Percentiles rank a stretch among this genome's conserved stretches.
These are phyloP conservation scores for Redunca redunca DNA, from an alignment of 2,113 vertebrate species.

Conservation along the genomic window DNA sequence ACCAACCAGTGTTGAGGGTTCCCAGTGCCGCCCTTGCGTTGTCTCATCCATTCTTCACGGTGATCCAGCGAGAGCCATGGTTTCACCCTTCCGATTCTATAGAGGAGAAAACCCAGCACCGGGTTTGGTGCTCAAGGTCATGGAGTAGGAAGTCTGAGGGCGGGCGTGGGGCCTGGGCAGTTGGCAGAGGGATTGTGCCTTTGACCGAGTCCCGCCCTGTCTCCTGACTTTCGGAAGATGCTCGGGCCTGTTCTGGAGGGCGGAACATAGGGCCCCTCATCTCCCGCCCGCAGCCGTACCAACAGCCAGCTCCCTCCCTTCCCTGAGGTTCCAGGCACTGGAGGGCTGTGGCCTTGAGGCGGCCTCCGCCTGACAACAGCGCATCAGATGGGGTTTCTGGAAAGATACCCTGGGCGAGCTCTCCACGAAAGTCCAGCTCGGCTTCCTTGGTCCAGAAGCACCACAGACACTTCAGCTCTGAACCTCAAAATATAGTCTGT, in stretches of 20 bases:
- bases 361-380: background rate
- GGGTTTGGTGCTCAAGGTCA: background rate
- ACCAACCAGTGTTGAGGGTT: background rate
- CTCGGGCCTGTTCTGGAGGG: background rate
- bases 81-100: background rate
- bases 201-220: rapidly evolving
- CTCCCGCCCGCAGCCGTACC: rapidly evolving
- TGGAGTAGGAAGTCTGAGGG: background rate
- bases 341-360: background rate
- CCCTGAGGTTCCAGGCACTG: rapidly evolving
- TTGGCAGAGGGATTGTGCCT: background rate
- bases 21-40: rapidly evolving
- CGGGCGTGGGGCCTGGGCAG: rapidly evolving
- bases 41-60: background rate
- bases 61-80: rapidly evolving
- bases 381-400: background rate
- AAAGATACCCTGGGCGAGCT: background rate
- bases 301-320: background rate
- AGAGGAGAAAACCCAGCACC: background rate
- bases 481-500: background rate
- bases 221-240: background rate
- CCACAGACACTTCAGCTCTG: background rate
- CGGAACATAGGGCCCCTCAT: no score
- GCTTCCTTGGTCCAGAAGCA: background rate
- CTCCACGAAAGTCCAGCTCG: background rate